Percentiles rank a stretch among this genome's conserved stretches.
Conservation (phyloP, 2,113 vertebrate species). For the Carassius carassius region DNA sequence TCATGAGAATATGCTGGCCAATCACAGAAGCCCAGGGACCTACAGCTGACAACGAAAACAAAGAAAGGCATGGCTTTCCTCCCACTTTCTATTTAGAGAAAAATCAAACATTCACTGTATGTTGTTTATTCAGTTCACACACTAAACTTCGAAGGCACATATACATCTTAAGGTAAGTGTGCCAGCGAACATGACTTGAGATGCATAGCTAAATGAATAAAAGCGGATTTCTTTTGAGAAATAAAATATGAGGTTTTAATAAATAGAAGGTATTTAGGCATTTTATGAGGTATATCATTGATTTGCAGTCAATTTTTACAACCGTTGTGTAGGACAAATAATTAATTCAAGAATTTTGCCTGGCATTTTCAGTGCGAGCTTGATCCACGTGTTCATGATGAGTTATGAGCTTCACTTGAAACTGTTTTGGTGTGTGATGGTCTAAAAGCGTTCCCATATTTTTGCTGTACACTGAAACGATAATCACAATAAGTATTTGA, state of each 20-base stretch:
- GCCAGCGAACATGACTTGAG: background rate
- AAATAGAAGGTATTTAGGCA: background rate
- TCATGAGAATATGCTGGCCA: conserved; percentile 27
- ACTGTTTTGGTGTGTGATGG: background rate
- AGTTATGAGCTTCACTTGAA: background rate
- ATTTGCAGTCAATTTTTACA: background rate
- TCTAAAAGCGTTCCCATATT: background rate
- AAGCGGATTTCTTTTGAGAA: background rate
- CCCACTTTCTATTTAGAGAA: background rate
- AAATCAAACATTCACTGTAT: background rate
- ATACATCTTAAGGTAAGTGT: conserved; percentile 12
- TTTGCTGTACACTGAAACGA: background rate
- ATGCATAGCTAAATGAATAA: background rate
- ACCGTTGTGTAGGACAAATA: background rate
- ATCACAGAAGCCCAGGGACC: conserved; percentile 38
- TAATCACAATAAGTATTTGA: background rate
- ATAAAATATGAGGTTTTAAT: background rate
- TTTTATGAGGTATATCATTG: background rate
- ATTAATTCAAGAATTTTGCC: background rate
- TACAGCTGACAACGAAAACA: conserved; percentile 53
- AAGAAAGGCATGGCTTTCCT: conserved; percentile 38
- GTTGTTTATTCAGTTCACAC: conserved; percentile 17
- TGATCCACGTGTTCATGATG: background rate
- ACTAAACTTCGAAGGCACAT: background rate
- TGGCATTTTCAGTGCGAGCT: background rate